phyloP scores from a whole-genome alignment of 2,797 vertebrate species.

The Thunnus albacares region DNA sequence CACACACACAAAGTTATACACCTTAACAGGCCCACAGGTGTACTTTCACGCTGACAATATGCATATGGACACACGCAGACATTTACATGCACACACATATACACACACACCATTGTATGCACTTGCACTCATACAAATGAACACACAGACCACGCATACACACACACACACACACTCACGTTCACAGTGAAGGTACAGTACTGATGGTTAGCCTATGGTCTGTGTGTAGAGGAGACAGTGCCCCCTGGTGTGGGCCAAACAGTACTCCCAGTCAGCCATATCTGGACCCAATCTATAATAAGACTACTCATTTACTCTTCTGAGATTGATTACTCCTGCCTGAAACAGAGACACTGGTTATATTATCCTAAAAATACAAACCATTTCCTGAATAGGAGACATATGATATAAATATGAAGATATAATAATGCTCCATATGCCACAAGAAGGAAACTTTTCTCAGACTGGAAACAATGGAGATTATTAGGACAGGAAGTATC shows the following conservation, averaged over 20 bases:
- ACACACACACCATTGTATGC: conserved; percentile 16
- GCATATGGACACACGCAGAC: conserved; percentile 33
- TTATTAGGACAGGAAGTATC: background rate
- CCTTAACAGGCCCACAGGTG: conserved; percentile 58
- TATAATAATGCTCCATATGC: background rate
- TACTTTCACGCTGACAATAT: conserved; percentile 56
- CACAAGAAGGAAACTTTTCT: conserved; percentile 5
- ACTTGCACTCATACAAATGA: conserved; percentile 21
- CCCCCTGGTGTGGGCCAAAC: conserved; percentile 83
- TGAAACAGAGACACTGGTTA: conserved; percentile 33
- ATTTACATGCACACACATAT: conserved; percentile 34
- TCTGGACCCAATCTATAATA: conserved; percentile 60
- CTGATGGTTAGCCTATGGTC: conserved; percentile 51
- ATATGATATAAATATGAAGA: background rate
- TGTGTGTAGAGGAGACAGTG: conserved; percentile 85
- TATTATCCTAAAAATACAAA: conserved; percentile 8
- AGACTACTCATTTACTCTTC: conserved; percentile 63
- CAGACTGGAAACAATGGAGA: background rate
- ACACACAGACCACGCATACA: background rate
- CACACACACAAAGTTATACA: conserved; percentile 24
- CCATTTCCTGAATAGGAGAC: conserved; percentile 4
- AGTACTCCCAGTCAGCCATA: conserved; percentile 72
- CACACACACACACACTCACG: background rate
- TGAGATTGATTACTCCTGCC: conserved; percentile 72
- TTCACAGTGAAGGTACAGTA: conserved; percentile 34